Evolutionary conservation across 2,888 invertebrate genomes (phyloP).

Genomic region (Globia sparganii): DNA sequence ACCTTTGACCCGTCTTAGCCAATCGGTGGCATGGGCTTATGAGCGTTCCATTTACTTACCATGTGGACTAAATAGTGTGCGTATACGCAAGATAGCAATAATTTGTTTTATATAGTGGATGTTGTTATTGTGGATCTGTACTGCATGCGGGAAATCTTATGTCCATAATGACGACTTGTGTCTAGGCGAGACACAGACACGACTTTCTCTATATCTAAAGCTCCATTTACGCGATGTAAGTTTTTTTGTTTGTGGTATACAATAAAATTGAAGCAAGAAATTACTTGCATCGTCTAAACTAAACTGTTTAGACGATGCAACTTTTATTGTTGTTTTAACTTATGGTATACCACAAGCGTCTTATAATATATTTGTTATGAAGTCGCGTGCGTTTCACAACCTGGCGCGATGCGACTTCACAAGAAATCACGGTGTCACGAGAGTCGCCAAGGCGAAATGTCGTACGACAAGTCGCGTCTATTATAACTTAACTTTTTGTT

Average conservation of each 20-base stretch:
- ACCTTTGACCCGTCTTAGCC: conserved; percentile 19
- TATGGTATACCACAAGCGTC: neutral
- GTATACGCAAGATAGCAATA: conserved; percentile 59
- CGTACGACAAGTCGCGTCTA: conserved; percentile 2
- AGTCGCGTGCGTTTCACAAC: neutral
- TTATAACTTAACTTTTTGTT: neutral
- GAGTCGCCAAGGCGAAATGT: neutral
- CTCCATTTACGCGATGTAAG: too few species aligned
- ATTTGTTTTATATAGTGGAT: conserved; percentile 44
- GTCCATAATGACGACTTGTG: neutral
- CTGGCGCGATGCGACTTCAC: neutral
- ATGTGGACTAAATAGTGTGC: conserved; percentile 45
- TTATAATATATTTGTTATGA: neutral
- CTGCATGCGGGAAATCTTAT: conserved; percentile 28
- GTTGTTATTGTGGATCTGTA: conserved; percentile 41
- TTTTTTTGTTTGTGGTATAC: neutral
- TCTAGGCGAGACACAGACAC: neutral
- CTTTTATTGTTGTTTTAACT: neutral
- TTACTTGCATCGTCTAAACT: neutral
- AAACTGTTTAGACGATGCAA: neutral
- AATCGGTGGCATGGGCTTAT: conserved; percentile 36
- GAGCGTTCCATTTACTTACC: conserved; percentile 37
- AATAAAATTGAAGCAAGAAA: neutral
- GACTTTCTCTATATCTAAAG: conserved; percentile 1
- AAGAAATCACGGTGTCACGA: neutral